Evolutionary conservation across 37 sponge, comb jelly and placozoan genomes (phyloP).

Genomic region (Dysidea cf. avara): DNA sequence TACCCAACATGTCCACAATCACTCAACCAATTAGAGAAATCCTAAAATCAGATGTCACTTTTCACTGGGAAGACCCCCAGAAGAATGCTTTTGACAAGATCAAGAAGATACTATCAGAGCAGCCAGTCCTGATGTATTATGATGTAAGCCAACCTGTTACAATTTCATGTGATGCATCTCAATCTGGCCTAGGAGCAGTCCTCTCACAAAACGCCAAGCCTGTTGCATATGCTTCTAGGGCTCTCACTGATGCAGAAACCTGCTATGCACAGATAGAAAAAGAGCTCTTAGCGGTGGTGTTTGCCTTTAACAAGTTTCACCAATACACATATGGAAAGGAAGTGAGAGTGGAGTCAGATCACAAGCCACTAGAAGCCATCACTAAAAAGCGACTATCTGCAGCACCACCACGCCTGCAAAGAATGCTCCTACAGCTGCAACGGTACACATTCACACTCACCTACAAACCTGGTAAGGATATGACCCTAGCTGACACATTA

Average conservation of each 20-base stretch:
- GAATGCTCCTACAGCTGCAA: slow-evolving; percentile 7
- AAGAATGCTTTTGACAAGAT: slow-evolving; percentile 17
- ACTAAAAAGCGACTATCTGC: slow-evolving; percentile 3
- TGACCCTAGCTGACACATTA: too few relatives aligned
- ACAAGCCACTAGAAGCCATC: too few relatives aligned
- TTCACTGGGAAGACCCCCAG: background rate
- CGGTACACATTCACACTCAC: slow-evolving; percentile 2
- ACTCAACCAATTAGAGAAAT: slow-evolving; percentile 19
- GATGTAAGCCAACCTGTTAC: too few relatives aligned
- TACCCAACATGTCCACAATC: slow-evolving; percentile 16
- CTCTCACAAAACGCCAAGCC: slow-evolving; percentile 18
- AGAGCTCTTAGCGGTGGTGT: too few relatives aligned
- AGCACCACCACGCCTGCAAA: slow-evolving; percentile 4
- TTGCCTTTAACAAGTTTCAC: too few relatives aligned
- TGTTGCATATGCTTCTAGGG: slow-evolving; percentile 20
- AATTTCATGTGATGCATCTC: slow-evolving; percentile 17
- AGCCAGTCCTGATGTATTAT: slow-evolving; percentile 17
- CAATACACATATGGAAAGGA: slow-evolving; percentile 27
- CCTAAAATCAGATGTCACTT: background rate
- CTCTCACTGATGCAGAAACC: slow-evolving; percentile 12
- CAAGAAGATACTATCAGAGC: slow-evolving; percentile 4
- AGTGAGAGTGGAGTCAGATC: slow-evolving; percentile 21
- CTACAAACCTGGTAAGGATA: slow-evolving; percentile 8
- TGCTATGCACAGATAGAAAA: too few relatives aligned
- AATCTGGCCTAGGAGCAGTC: slow-evolving; percentile 21